Evolutionary conservation across 30 jellyfish, hydroid and myxozoan species (phyloP), one percentile per base, ranked within the genome.

Genomic region (Sanderia malayensis): DNA sequence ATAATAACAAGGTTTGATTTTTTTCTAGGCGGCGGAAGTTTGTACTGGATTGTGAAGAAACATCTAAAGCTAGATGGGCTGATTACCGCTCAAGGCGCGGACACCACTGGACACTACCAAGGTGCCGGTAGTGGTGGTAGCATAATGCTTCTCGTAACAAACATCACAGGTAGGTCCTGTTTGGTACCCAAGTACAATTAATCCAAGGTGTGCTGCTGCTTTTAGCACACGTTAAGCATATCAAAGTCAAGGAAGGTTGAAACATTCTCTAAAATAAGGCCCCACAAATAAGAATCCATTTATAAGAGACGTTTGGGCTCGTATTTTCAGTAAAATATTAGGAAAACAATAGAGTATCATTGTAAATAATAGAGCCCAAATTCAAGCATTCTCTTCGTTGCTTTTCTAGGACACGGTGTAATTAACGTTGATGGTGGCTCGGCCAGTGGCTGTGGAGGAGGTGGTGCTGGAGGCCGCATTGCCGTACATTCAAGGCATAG

Each of bases 121-220:
- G 90, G 90, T 2, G 77, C 90, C 2, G 90, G 90, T 0, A 79
- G 90, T 79, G 90, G 90, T 11, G 90, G 90, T 0, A 79, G 90
- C 59, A 4, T 67, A 10, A 29, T 79, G 17, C 22, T 79, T 9
- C 82, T 62, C 23, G 60, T 59, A 23, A 79, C 90, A 32, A 79
- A 79, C 47, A 34, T 79, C 61, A 79, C 90, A 47, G 90, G 90
- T 79, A 15, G 21, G 85, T 53, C n/a, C n/a, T n/a, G n/a, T n/a
- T n/a, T n/a, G n/a, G n/a, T n/a, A n/a, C n/a, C n/a, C n/a, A n/a
- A n/a, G n/a, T n/a, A n/a, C n/a, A n/a, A n/a, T n/a, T n/a, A n/a
- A n/a, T n/a, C n/a, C n/a, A n/a, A n/a, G n/a, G n/a, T n/a, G n/a
- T n/a, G n/a, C n/a, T n/a, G n/a, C n/a, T n/a, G n/a, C n/a, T n/a